phyloP scores from a whole-genome alignment of 1,140 invertebrate genomes.

The Drosophila guanche region DNA sequence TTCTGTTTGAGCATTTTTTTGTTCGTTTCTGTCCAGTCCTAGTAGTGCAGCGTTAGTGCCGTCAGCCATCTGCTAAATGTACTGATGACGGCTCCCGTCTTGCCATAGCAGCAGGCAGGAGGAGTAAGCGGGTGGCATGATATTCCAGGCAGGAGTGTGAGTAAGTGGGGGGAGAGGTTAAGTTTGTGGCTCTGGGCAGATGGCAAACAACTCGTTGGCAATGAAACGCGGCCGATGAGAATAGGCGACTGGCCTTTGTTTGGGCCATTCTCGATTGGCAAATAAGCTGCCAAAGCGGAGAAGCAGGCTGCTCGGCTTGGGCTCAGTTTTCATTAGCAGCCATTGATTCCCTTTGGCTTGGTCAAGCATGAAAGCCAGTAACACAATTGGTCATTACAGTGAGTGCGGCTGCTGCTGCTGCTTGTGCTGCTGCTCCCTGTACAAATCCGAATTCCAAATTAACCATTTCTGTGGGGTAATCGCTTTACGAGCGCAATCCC shows the following conservation, averaged over 20 bases:
- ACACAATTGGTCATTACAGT: constrained; percentile 41
- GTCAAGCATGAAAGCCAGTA: constrained; percentile 44
- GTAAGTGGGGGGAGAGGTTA: not conserved
- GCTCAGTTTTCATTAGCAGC: constrained; percentile 60
- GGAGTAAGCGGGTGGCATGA: not conserved
- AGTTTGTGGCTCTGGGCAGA: constrained; percentile 30
- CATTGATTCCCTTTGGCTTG: constrained; percentile 21
- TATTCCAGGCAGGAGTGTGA: not conserved
- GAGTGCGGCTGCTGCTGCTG: not conserved
- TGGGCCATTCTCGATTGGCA: constrained; percentile 45
- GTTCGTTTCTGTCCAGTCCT: not conserved
- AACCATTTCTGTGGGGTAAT: constrained; percentile 32
- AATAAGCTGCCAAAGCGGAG: constrained; percentile 39
- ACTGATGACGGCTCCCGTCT: constrained; percentile 56
- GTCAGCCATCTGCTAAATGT: constrained; percentile 71
- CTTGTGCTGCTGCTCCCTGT: not conserved
- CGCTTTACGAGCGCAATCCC: constrained; percentile 17
- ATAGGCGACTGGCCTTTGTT: constrained; percentile 38
- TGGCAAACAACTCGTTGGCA: constrained; percentile 61
- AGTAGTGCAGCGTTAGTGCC: constrained; percentile 48
- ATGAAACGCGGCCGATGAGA: constrained; percentile 70
- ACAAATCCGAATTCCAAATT: constrained; percentile 33
- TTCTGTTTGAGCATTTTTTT: constrained; percentile 44
- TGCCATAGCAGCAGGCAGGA: not conserved
- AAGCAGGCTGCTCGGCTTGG: constrained; percentile 30